phyloP scores from a whole-genome alignment of 2,797 vertebrate genomes.

The Manis pentadactyla region DNA sequence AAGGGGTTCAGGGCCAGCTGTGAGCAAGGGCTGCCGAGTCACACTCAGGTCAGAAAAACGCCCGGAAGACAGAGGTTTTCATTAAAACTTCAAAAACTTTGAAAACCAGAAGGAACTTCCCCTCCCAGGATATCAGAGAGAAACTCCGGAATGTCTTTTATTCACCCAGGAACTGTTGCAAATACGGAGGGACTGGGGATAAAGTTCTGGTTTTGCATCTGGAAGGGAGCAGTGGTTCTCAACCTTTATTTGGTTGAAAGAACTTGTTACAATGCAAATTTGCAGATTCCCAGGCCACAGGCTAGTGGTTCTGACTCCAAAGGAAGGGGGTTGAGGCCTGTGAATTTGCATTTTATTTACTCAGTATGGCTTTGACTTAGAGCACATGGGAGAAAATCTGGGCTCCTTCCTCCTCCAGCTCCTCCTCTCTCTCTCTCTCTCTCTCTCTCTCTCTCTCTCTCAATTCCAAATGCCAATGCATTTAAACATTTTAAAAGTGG shows the following conservation, averaged over 20 bases:
- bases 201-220: too few relatives aligned
- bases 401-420: not conserved
- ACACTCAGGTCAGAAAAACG: not conserved
- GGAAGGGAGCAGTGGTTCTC: not conserved
- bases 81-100: slow-evolving; percentile 46
- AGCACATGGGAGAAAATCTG: not conserved
- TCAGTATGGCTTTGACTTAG: not conserved
- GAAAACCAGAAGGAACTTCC: not conserved
- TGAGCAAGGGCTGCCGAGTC: not conserved
- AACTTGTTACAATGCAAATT: not conserved
- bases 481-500: not conserved
- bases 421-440: too few relatives aligned
- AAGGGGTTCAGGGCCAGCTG: not conserved
- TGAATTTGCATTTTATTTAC: not conserved
- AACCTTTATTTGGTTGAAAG: not conserved
- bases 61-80: not conserved
- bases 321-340: not conserved
- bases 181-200: not conserved
- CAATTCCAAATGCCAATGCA: not conserved
- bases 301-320: not conserved
- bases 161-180: not conserved
- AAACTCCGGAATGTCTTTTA: not conserved
- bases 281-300: not conserved
- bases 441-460: accelerated
- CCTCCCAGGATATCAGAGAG: not conserved